phyloP scores from a whole-genome alignment of 2,888 invertebrate species.

The Ferdinandea cuprea region DNA sequence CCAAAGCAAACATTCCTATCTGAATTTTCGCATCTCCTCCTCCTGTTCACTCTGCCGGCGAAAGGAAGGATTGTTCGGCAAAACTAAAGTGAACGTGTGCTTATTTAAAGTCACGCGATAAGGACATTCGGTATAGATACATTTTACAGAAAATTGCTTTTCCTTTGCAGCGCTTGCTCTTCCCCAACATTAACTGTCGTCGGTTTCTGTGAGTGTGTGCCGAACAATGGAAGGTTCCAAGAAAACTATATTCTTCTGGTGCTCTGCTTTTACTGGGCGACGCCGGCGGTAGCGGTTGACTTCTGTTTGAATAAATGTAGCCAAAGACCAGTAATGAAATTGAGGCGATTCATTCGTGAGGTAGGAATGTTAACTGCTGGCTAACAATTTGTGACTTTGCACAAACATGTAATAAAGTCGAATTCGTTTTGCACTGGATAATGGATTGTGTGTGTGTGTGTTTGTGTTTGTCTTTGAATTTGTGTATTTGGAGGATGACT shows the following conservation, averaged over 20 bases:
- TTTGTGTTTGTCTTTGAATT: constrained; percentile 17
- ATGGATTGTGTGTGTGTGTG: constrained; percentile 34
- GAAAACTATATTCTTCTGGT: constrained; percentile 15
- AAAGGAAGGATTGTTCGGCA: constrained; percentile 4
- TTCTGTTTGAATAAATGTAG: constrained; percentile 35
- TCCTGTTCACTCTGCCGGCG: neutral
- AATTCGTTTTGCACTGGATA: constrained; percentile 39
- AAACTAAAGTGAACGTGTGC: constrained; percentile 70
- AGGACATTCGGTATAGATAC: constrained; percentile 65
- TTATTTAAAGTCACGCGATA: constrained; percentile 73
- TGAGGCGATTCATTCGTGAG: constrained; percentile 24
- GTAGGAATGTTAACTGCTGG: constrained; percentile 45
- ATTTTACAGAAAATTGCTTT: constrained; percentile 61
- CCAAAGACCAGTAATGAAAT: constrained; percentile 12
- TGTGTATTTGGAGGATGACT: neutral
- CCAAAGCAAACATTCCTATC: constrained; percentile 46
- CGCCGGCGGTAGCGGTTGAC: constrained; percentile 24
- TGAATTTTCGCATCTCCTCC: constrained; percentile 41
- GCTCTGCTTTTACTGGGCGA: constrained; percentile 10
- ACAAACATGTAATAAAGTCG: constrained; percentile 60
- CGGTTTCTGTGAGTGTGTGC: neutral
- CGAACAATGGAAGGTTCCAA: neutral
- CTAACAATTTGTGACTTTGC: constrained; percentile 57
- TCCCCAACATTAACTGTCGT: constrained; percentile 6
- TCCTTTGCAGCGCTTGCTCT: constrained; percentile 4